These are phyloP conservation scores for Tiliacea aurago DNA, from an alignment of 2,888 invertebrate species.

Conservation along the genomic window DNA sequence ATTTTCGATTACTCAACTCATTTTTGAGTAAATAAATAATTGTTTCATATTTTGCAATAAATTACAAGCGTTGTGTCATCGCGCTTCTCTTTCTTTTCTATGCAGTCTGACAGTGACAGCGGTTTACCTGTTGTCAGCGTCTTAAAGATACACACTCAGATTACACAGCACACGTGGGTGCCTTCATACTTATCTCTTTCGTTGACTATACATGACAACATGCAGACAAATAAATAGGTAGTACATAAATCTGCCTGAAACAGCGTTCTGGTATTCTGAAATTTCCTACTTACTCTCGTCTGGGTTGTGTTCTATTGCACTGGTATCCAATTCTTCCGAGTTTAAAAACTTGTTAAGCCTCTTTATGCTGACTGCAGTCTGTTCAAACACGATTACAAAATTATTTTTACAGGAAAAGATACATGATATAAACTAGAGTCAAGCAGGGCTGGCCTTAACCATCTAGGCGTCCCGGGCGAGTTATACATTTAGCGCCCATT, in stretches of 20 bases:
- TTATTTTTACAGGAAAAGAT: background rate
- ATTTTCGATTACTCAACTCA: too few species aligned
- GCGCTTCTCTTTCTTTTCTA: too few species aligned
- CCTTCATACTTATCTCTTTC: slow-evolving; percentile 2
- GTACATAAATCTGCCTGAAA: background rate
- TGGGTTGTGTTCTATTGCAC: slow-evolving; percentile 93
- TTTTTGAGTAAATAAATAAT: too few species aligned
- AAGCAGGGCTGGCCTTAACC: too few species aligned
- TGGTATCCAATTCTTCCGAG: slow-evolving; percentile 96
- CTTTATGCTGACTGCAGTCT: slow-evolving; percentile 97
- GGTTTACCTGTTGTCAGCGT: too few species aligned
- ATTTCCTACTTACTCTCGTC: slow-evolving; percentile 92
- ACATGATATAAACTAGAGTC: background rate
- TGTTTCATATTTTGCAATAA: too few species aligned
- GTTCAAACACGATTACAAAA: slow-evolving; percentile 56
- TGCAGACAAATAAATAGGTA: background rate
- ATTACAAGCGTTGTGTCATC: too few species aligned
- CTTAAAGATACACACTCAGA: background rate
- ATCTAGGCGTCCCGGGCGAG: too few species aligned
- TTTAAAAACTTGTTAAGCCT: slow-evolving; percentile 98
- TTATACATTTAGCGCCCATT: too few species aligned
- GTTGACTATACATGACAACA: background rate
- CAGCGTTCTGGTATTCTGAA: background rate
- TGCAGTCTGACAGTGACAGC: too few species aligned
- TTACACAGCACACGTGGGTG: background rate